A percentile compares a stretch with the other conserved stretches of the same genome.
These are phyloP conservation scores for Gila orcuttii DNA, from an alignment of 2,113 vertebrate species.

Conservation along the genomic window DNA sequence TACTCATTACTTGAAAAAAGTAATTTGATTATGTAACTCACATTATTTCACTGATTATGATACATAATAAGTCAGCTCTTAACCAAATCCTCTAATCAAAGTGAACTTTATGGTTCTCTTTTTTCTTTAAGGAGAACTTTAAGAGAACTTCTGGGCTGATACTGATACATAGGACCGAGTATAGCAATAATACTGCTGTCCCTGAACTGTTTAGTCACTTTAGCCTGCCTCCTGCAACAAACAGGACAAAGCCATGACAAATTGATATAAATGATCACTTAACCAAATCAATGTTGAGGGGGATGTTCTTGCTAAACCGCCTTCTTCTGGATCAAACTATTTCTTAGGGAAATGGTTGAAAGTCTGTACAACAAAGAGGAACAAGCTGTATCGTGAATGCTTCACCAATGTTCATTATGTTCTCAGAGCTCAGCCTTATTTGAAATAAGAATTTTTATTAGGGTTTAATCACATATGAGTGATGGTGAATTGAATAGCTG, in stretches of 20 bases:
- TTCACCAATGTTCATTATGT: not conserved
- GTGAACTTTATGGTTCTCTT: no score
- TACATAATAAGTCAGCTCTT: not conserved
- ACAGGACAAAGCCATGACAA: conserved; percentile 68
- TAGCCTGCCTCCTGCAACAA: conserved; percentile 48
- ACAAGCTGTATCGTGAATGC: not conserved
- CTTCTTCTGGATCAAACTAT: conserved; percentile 14
- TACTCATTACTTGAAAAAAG: no score
- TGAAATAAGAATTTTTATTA: conserved; percentile 14
- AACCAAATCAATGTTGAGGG: conserved; percentile 65
- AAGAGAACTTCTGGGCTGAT: not conserved
- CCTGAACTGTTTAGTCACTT: not conserved
- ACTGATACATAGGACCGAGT: not conserved
- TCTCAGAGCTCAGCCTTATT: conserved; percentile 1
- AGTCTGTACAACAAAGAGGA: conserved; percentile 11
- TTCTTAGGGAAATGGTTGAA: conserved; percentile 6
- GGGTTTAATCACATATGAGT: conserved; percentile 36
- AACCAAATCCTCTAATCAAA: no score
- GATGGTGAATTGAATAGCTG: conserved; percentile 26
- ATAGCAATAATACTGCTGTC: not conserved
- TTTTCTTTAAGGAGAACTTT: no score
- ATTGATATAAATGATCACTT: conserved; percentile 73
- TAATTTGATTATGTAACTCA: no score
- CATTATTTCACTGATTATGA: not conserved
- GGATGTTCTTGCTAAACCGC: conserved; percentile 41